Conservation (phyloP, 2,113 vertebrate genomes). For the Phyllostomus hastatus region DNA sequence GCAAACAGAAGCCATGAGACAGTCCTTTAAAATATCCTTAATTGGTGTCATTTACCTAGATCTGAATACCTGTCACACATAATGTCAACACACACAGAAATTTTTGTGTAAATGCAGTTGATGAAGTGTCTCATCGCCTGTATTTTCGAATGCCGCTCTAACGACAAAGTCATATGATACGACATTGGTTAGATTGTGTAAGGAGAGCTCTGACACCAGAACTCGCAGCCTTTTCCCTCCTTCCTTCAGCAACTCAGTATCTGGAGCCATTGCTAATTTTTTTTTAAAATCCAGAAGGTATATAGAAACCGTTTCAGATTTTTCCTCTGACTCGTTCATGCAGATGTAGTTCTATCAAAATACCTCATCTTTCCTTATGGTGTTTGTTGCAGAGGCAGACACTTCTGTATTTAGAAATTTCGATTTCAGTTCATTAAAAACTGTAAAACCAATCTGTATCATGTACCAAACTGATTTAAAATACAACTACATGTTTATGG, state of each 20-base stretch:
- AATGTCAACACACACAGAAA: background rate
- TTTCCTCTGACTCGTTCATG: constrained; percentile 75
- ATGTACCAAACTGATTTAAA: constrained; percentile 80
- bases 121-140: background rate
- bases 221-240: background rate
- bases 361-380: constrained; percentile 68
- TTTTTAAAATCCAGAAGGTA: constrained; percentile 55
- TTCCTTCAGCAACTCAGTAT: constrained; percentile 20
- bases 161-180: background rate
- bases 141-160: constrained; percentile 3
- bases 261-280: constrained; percentile 64
- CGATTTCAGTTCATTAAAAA: constrained; percentile 73
- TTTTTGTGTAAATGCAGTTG: constrained; percentile 9
- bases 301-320: constrained; percentile 73
- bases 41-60: background rate
- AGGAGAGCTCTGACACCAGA: constrained; percentile 29
- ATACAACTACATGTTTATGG: constrained; percentile 80
- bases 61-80: background rate
- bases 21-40: background rate
- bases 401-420: constrained; percentile 80
- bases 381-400: constrained; percentile 75
- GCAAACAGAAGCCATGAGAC: background rate
- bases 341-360: constrained; percentile 61
- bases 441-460: constrained; percentile 68
- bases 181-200: constrained; percentile 23